phyloP scores from a whole-genome alignment of 2,888 invertebrate species.

The Oscheius sp. region DNA sequence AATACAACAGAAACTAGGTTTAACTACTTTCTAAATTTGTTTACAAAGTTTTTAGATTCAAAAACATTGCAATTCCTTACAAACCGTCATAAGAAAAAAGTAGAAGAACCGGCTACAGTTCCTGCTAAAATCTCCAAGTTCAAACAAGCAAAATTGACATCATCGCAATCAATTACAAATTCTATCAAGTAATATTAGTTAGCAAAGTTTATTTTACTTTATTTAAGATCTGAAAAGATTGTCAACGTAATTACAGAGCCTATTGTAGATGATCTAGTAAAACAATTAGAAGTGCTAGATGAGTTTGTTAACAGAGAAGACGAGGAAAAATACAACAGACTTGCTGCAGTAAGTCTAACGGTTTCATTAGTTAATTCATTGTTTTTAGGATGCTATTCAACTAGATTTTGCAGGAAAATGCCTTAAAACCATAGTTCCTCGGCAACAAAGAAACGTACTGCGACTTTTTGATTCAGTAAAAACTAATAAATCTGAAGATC shows the following conservation, averaged over 20 bases:
- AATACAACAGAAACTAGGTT: constrained; percentile 49
- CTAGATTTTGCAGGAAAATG: constrained; percentile 63
- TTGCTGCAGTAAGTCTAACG: constrained; percentile 55
- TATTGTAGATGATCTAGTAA: constrained; percentile 57
- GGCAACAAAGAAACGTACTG: constrained; percentile 60
- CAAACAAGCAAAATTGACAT: constrained; percentile 26
- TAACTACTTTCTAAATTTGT: background rate
- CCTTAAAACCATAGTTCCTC: constrained; percentile 45
- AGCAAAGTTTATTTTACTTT: background rate
- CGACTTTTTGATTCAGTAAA: constrained; percentile 60
- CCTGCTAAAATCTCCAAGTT: constrained; percentile 34
- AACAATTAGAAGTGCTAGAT: constrained; percentile 63
- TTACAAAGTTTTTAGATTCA: constrained; percentile 49
- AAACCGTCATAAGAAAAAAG: constrained; percentile 38
- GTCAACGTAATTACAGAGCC: no score
- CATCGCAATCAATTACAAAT: background rate
- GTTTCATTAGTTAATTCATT: background rate
- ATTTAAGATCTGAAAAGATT: background rate
- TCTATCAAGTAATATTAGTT: no score
- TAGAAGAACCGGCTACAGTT: background rate
- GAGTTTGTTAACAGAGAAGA: constrained; percentile 46
- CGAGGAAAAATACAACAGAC: constrained; percentile 55
- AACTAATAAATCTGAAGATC: constrained; percentile 31
- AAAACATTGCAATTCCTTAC: constrained; percentile 52
- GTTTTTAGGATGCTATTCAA: constrained; percentile 63